phyloP scores from a whole-genome alignment of 2,888 invertebrate genomes.

The Archaeoteleia sp. region DNA sequence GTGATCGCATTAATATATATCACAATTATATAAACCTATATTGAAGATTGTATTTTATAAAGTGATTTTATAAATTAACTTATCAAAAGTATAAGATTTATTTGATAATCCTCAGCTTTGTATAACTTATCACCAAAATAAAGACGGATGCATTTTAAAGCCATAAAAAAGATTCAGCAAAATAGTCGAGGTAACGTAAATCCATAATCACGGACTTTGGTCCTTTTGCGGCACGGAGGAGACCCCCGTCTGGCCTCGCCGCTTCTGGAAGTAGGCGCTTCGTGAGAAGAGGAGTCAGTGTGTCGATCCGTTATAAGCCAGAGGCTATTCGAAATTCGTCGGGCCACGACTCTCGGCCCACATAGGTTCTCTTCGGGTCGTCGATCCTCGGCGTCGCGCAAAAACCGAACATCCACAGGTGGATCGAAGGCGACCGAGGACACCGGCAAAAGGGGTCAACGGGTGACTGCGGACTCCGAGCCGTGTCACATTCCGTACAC shows the following conservation, averaged over 20 bases:
- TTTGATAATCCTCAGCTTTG: too few relatives aligned
- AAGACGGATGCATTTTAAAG: too few relatives aligned
- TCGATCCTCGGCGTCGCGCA: constrained; percentile 41
- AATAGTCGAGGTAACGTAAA: too few relatives aligned
- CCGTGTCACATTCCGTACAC: constrained; percentile 28
- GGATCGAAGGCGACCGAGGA: constrained; percentile 41
- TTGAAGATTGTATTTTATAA: too few relatives aligned
- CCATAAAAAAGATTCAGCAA: too few relatives aligned
- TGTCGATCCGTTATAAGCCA: constrained; percentile 72
- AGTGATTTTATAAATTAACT: too few relatives aligned
- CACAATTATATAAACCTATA: too few relatives aligned
- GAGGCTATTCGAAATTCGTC: constrained; percentile 70
- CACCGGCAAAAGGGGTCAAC: constrained; percentile 50
- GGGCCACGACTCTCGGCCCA: constrained; percentile 61
- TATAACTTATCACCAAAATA: too few relatives aligned
- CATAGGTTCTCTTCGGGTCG: constrained; percentile 54
- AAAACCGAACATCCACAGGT: constrained; percentile 45
- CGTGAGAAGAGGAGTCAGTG: constrained; percentile 65
- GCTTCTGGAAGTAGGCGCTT: constrained; percentile 52
- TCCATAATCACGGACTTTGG: not conserved
- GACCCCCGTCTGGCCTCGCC: constrained; percentile 24
- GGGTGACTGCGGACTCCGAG: constrained; percentile 32
- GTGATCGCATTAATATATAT: too few relatives aligned
- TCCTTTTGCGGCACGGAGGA: constrained; percentile 24
- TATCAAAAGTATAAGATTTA: too few relatives aligned